phyloP scores from a whole-genome alignment of 2,888 invertebrate species.

The Automeris io region DNA sequence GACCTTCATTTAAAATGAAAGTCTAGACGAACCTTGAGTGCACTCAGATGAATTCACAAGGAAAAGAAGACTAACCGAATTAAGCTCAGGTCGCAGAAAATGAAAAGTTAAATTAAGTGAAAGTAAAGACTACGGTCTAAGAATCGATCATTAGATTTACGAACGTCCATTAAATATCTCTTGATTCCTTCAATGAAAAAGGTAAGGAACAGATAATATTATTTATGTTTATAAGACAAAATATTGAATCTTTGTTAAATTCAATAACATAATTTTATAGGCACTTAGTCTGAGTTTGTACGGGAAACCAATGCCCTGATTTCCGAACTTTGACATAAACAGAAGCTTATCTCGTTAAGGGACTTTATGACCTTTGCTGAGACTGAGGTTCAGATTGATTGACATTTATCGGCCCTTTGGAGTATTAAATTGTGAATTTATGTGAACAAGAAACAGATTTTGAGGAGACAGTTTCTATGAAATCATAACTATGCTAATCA shows the following conservation, averaged over 20 bases:
- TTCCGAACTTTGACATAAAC: slow-evolving; percentile 25
- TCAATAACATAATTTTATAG: slow-evolving; percentile 5
- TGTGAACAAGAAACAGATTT: slow-evolving; percentile 8
- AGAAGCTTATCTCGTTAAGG: slow-evolving; percentile 36
- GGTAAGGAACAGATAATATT: too few relatives aligned
- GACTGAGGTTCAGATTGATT: slow-evolving; percentile 32
- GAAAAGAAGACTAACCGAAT: background rate
- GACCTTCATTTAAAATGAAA: too few relatives aligned
- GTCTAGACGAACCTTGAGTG: too few relatives aligned
- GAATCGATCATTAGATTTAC: background rate
- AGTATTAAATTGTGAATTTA: slow-evolving; percentile 18
- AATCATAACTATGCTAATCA: too few relatives aligned
- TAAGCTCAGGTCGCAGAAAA: background rate
- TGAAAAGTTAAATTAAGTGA: background rate
- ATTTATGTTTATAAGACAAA: too few relatives aligned
- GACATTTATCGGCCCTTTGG: slow-evolving; percentile 26
- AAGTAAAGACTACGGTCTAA: background rate
- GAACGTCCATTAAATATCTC: too few relatives aligned
- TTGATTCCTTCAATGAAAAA: too few relatives aligned
- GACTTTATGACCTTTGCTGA: slow-evolving; percentile 35
- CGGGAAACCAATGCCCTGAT: slow-evolving; percentile 14
- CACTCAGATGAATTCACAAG: background rate
- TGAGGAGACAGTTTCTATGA: too few relatives aligned
- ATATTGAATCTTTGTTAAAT: slow-evolving; percentile 3
- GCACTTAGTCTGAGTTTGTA: slow-evolving; percentile 5